phyloP scores from a whole-genome alignment of 2,797 vertebrate species.

The Sibirionetta formosa region DNA sequence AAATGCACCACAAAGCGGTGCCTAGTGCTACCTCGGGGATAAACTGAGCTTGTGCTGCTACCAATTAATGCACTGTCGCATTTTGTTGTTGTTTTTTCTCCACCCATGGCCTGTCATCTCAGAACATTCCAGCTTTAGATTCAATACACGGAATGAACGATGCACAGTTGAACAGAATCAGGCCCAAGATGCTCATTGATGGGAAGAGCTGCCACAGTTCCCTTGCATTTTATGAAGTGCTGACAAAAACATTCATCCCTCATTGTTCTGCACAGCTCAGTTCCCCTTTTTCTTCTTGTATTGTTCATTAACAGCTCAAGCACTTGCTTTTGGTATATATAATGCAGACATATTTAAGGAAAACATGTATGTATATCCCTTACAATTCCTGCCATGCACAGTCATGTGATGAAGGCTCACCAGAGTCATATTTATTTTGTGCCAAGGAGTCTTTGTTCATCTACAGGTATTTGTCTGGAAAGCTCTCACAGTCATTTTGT shows the following conservation, averaged over 20 bases:
- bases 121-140: neutral
- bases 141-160: neutral
- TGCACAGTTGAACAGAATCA: neutral
- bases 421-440: neutral
- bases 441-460: neutral
- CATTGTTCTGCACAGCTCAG: neutral
- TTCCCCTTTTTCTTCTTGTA: neutral
- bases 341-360: neutral
- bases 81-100: fast-evolving
- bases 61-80: neutral
- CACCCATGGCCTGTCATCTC: neutral
- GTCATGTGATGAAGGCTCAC: neutral
- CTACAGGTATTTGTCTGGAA: constrained; percentile 23
- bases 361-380: neutral
- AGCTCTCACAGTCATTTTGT: neutral
- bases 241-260: neutral
- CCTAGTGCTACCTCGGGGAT: neutral
- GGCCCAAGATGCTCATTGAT: neutral
- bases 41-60: neutral
- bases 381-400: neutral
- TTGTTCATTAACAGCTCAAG: constrained; percentile 1
- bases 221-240: constrained; percentile 9
- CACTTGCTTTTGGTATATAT: neutral
- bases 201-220: constrained; percentile 13
- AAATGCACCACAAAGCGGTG: neutral